phyloP scores from a whole-genome alignment of 2,113 vertebrate genomes.

The Leptocoma aspasia region DNA sequence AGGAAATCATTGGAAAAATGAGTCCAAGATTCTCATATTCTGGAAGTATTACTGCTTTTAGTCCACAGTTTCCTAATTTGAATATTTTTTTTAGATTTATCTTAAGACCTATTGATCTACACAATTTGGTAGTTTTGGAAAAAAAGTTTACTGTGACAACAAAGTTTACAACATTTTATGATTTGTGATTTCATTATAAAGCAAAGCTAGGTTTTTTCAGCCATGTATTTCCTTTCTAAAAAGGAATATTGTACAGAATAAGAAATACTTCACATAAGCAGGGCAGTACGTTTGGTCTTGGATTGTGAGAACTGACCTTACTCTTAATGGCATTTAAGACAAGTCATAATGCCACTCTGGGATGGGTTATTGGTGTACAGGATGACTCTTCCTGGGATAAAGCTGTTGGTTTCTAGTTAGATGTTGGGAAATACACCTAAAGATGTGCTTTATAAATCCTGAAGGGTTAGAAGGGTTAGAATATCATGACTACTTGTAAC shows the following conservation, averaged over 20 bases:
- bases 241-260: background rate
- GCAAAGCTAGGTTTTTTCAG: background rate
- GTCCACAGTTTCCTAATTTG: background rate
- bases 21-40: background rate
- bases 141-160: background rate
- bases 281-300: background rate
- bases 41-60: background rate
- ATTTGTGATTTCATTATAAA: background rate
- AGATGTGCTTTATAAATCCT: background rate
- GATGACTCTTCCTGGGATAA: background rate
- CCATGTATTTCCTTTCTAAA: background rate
- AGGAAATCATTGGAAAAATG: background rate
- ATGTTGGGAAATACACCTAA: background rate
- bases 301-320: background rate
- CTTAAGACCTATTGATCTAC: background rate
- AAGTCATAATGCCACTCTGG: background rate
- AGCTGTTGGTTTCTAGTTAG: background rate
- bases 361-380: background rate
- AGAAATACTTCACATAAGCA: background rate
- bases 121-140: fast-evolving
- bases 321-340: background rate
- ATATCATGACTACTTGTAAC: background rate
- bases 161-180: background rate
- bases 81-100: background rate
- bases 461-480: background rate